phyloP scores from a whole-genome alignment of 1,140 invertebrate genomes.

The Drosophila mauritiana region DNA sequence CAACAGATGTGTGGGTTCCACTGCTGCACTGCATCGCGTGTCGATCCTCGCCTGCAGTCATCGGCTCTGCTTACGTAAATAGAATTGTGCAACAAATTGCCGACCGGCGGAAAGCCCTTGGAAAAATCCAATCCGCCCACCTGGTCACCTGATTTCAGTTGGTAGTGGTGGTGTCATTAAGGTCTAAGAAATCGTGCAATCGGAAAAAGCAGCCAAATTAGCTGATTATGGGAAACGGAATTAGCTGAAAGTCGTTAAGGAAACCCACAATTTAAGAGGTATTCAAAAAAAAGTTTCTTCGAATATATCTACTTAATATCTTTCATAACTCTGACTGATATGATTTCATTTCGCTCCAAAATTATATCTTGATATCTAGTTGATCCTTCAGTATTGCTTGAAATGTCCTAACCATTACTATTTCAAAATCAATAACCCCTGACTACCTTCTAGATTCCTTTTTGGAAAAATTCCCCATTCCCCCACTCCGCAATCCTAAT shows the following conservation, averaged over 20 bases:
- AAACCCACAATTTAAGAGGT: no score
- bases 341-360: no score
- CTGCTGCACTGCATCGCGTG: conserved; percentile 38
- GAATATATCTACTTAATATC: no score
- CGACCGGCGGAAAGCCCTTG: not conserved
- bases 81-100: conserved; percentile 48
- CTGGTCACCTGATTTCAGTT: conserved; percentile 2
- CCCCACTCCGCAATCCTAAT: conserved; percentile 26
- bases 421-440: not conserved
- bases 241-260: no score
- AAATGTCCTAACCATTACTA: not conserved
- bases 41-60: conserved; percentile 42
- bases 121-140: conserved; percentile 1
- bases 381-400: not conserved
- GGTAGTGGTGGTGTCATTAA: not conserved
- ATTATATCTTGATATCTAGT: no score
- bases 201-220: not conserved
- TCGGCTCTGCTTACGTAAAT: conserved; percentile 53
- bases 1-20: conserved; percentile 53
- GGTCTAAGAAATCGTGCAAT: not conserved
- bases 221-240: not conserved
- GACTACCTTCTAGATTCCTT: not conserved
- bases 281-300: no score
- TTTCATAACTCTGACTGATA: no score
- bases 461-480: not conserved